Evolutionary conservation across 1,140 invertebrate species (phyloP).

Genomic region (Papilio xuthus): DNA sequence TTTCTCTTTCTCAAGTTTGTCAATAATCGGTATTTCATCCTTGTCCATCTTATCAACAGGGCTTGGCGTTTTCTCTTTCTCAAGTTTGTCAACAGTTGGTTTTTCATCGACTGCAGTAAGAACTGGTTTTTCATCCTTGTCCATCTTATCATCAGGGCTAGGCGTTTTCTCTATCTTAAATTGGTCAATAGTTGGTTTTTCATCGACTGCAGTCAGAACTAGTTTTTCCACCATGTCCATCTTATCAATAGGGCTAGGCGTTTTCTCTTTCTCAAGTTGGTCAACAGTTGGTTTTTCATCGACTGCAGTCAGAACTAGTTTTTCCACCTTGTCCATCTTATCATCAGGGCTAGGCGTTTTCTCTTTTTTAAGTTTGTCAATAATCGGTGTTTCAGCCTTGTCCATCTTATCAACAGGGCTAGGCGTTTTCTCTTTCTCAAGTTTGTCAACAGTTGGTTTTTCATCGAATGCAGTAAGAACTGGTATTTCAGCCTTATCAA

Average conservation of each 20-base stretch:
- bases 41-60: neutral
- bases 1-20: too few relatives aligned
- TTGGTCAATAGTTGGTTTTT: too few relatives aligned
- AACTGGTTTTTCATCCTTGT: too few relatives aligned
- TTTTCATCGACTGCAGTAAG: too few relatives aligned
- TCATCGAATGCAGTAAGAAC: slow-evolving; percentile 11
- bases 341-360: slow-evolving; percentile 30
- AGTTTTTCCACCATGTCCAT: too few relatives aligned
- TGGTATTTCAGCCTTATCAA: slow-evolving; percentile 28
- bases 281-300: slow-evolving; percentile 10
- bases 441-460: slow-evolving; percentile 6
- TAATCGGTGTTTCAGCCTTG: slow-evolving; percentile 17
- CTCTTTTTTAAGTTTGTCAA: slow-evolving; percentile 24
- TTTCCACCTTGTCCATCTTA: slow-evolving; percentile 5
- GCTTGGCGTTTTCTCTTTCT: too few relatives aligned
- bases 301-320: slow-evolving; percentile 6
- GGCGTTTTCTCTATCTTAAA: too few relatives aligned
- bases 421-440: slow-evolving; percentile 35
- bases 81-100: too few relatives aligned
- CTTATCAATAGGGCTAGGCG: neutral
- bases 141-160: too few relatives aligned
- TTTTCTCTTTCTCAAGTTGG: slow-evolving; percentile 35
- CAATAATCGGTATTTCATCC: too few relatives aligned
- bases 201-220: too few relatives aligned
- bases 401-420: neutral